Percentiles rank a stretch among this genome's conserved stretches.
phyloP scores from a whole-genome alignment of 2,113 vertebrate species.

The Myocastor coypus region DNA sequence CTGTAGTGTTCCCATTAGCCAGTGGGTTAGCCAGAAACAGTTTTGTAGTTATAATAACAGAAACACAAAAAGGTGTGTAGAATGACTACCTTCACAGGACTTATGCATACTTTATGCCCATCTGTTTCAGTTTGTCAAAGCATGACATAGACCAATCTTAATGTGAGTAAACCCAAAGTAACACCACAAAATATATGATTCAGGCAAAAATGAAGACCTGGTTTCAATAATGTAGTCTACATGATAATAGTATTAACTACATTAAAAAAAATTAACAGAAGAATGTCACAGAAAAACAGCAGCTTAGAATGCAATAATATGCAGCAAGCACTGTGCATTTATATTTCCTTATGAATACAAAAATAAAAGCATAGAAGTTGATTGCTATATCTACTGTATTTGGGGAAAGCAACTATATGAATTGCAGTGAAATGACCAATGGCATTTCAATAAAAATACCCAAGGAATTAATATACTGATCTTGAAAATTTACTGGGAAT shows the following conservation, averaged over 20 bases:
- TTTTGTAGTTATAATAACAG: not conserved
- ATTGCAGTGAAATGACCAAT: not conserved
- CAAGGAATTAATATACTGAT: not conserved
- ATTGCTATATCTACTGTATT: not conserved
- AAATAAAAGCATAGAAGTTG: not conserved
- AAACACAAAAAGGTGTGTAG: not conserved
- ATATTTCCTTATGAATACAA: not conserved
- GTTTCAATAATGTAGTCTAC: not conserved
- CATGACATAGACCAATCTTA: not conserved
- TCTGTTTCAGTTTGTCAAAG: not conserved
- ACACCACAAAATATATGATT: not conserved
- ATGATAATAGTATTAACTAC: not conserved
- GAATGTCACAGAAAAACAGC: not conserved
- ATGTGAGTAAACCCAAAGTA: not conserved
- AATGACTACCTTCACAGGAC: not conserved
- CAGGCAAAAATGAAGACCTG: not conserved
- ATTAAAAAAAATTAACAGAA: not conserved
- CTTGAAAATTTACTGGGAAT: conserved; percentile 10
- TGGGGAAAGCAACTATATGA: not conserved
- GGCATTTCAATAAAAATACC: not conserved
- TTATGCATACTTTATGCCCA: not conserved
- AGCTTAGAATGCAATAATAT: not conserved
- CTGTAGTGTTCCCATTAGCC: not conserved
- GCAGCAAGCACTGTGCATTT: not conserved
- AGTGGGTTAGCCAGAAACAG: too few relatives aligned